phyloP scores from a whole-genome alignment of 1,140 invertebrate genomes.

The Medauroidea extradentata region DNA sequence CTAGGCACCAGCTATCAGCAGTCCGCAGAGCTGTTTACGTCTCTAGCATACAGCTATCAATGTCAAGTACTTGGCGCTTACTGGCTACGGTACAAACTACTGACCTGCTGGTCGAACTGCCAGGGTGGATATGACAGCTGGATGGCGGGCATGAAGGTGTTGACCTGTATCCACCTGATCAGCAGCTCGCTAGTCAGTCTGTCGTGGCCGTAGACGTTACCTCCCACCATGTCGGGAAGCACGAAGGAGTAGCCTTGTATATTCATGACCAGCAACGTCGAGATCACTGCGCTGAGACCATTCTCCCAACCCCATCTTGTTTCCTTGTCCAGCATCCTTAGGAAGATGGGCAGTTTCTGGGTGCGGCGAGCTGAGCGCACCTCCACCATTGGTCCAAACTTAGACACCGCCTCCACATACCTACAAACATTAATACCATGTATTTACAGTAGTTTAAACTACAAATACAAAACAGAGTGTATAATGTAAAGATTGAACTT shows the following conservation, averaged over 20 bases:
- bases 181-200: constrained; percentile 70
- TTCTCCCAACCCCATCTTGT: constrained; percentile 50
- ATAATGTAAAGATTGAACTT: no score
- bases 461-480: no score
- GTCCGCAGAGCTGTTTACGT: no score
- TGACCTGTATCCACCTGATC: constrained; percentile 84
- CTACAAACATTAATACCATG: no score
- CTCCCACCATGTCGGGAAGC: constrained; percentile 89
- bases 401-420: constrained; percentile 59
- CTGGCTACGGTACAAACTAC: no score
- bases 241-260: constrained; percentile 71
- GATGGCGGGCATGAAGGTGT: constrained; percentile 78
- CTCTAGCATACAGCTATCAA: no score
- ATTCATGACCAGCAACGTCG: constrained; percentile 45
- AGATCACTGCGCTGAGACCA: constrained; percentile 47
- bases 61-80: no score
- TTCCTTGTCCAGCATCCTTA: constrained; percentile 78
- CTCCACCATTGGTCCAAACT: constrained; percentile 67
- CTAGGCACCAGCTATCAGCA: no score
- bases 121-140: constrained; percentile 72
- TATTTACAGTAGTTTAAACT: no score
- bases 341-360: constrained; percentile 74
- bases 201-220: constrained; percentile 64
- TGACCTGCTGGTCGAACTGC: no score
- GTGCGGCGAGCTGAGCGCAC: constrained; percentile 56